Percentiles rank a stretch among this genome's conserved stretches.
Evolutionary conservation across 2,113 vertebrate genomes (phyloP).

Genomic region (Gambusia affinis): DNA sequence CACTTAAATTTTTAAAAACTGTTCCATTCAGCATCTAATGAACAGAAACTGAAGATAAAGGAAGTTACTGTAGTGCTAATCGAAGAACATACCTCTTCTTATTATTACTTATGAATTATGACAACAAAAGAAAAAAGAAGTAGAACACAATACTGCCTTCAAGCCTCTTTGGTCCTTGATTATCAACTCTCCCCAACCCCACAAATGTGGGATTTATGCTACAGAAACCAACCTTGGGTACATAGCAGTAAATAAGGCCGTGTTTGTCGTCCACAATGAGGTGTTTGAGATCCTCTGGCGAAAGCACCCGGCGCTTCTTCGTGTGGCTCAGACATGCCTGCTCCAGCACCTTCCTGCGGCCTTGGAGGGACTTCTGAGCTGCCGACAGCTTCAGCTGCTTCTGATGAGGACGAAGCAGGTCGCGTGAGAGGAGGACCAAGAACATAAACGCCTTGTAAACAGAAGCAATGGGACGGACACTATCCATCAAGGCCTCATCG

Average conservation of each 20-base stretch:
- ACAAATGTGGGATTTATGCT: constrained; percentile 6
- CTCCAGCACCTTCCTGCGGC: constrained; percentile 85
- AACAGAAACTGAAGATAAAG: background rate
- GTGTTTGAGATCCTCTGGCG: constrained; percentile 88
- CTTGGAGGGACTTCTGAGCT: constrained; percentile 82
- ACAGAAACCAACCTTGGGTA: constrained; percentile 84
- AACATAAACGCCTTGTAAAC: background rate
- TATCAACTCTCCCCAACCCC: background rate
- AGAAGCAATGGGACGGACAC: background rate
- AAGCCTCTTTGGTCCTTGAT: background rate
- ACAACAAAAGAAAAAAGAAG: too few relatives aligned
- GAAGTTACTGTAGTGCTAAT: background rate
- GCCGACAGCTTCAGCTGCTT: constrained; percentile 71
- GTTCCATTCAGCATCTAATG: too few relatives aligned
- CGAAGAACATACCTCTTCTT: too few relatives aligned
- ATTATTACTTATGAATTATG: too few relatives aligned
- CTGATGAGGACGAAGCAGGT: constrained; percentile 9
- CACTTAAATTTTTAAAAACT: background rate
- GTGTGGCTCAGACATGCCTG: constrained; percentile 84
- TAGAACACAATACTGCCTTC: background rate
- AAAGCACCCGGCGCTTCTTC: constrained; percentile 86
- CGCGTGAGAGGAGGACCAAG: background rate
- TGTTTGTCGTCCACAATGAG: constrained; percentile 93
- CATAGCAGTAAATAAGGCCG: constrained; percentile 93
- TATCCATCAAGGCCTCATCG: too few relatives aligned